phyloP scores from a whole-genome alignment of 1,140 invertebrate genomes.

The Aplysia californica region DNA sequence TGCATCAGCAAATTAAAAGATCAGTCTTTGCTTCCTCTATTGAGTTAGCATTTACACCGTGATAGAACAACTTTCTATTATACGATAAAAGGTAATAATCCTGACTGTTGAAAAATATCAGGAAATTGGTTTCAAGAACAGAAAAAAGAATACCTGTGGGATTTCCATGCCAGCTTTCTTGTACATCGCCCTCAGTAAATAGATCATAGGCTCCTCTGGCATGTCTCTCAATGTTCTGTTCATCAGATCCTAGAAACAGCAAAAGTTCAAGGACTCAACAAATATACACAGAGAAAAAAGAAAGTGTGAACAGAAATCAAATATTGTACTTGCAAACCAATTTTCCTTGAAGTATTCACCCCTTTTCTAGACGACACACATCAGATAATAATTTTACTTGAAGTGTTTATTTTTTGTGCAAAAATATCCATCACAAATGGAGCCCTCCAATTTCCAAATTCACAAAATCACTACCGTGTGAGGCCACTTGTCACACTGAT shows the following conservation, averaged over 20 bases:
- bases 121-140: too few species aligned
- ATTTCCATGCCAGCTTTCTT: constrained; percentile 57
- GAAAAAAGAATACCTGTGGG: constrained; percentile 44
- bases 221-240: constrained; percentile 60
- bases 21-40: too few species aligned
- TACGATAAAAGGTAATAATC: too few species aligned
- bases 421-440: neutral
- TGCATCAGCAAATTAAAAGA: too few species aligned
- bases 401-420: neutral
- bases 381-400: neutral
- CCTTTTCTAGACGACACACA: neutral
- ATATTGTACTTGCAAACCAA: too few species aligned
- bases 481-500: too few species aligned
- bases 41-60: too few species aligned
- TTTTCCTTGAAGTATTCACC: neutral
- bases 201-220: constrained; percentile 60
- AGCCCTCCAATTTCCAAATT: too few species aligned
- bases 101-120: too few species aligned
- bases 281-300: neutral
- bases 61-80: too few species aligned
- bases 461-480: too few species aligned
- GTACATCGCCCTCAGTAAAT: constrained; percentile 53
- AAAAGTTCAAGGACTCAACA: neutral
- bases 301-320: too few species aligned
- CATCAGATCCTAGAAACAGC: constrained; percentile 60